Base-by-base conservation (phyloP, 2,797 vertebrate species). In the Betta splendens region DNA sequence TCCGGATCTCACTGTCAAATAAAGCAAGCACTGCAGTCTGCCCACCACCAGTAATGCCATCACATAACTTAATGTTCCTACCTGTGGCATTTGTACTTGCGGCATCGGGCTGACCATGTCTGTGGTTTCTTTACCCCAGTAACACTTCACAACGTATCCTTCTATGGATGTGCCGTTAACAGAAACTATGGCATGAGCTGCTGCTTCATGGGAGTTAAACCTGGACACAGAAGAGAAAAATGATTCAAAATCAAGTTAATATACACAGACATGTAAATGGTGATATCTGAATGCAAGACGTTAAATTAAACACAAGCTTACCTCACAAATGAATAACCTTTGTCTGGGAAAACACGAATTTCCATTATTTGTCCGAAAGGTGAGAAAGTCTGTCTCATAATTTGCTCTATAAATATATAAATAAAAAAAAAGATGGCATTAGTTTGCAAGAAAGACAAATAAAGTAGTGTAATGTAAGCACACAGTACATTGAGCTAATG, bases 361-460 rank as follows among this genome's bases (percentile, higher is more conserved):
- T 99, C 96, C 96, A 98, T 93, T 80, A 99, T 98, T 89, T 97
- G 96, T 37, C 97, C 97, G 9, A 99, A 99, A 15, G 95, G 95
- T 10, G 96, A 97, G 87, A 99, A 98, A 57, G 97, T 98, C 92
- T 98, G 96, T 79, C 96, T 95, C 97, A 99, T 98, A 33, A 95
- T 91, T 92, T 98, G 96, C 77, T 98, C 96, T 98, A 45, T 65
- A 37, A 67, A 83, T 3, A 59, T n/a, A n/a, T n/a, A n/a, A n/a
- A n/a, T n/a, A n/a, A n/a, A n/a, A n/a, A n/a, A n/a, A n/a, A n/a
- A n/a, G n/a, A n/a, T n/a, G n/a, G n/a, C n/a, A n/a, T n/a, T n/a
- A n/a, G n/a, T n/a, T n/a, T n/a, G n/a, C n/a, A n/a, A n/a, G n/a
- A n/a, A n/a, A n/a, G n/a, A n/a, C n/a, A n/a, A n/a, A 28, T 9